Percentiles rank a stretch among this genome's conserved stretches.
Evolutionary conservation across 2,113 vertebrate genomes (phyloP).

Genomic region (Anser cygnoides): DNA sequence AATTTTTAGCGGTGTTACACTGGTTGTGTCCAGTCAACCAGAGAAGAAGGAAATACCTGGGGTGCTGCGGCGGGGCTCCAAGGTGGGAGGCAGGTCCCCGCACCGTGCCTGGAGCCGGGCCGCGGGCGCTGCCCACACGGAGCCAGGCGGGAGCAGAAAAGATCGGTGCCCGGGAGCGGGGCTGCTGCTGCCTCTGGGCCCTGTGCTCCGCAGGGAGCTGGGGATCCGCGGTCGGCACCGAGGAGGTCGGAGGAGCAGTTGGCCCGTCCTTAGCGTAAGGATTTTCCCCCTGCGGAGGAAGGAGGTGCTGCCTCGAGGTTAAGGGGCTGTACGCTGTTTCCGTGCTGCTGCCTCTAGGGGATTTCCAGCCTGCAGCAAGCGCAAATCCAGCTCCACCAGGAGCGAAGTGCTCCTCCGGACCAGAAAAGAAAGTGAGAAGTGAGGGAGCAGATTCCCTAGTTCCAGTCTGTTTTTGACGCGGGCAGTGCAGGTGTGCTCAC

Average conservation of each 20-base stretch:
- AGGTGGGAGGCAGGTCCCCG: not conserved
- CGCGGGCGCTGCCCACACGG: not conserved
- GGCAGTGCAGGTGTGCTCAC: not conserved
- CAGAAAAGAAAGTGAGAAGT: not conserved
- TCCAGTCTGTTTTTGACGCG: not conserved
- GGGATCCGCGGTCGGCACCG: no score
- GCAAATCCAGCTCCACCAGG: not conserved
- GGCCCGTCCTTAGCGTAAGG: not conserved
- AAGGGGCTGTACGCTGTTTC: not conserved
- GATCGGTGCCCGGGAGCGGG: not conserved
- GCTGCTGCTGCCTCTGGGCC: not conserved
- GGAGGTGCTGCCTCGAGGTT: not conserved
- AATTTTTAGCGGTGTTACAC: conserved; percentile 22
- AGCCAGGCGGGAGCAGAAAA: not conserved
- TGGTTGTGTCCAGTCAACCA: not conserved
- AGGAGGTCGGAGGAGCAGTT: not conserved
- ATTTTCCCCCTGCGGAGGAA: not conserved
- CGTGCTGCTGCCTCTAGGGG: not conserved
- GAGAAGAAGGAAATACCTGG: not conserved
- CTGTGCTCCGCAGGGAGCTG: no score
- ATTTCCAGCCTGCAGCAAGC: not conserved
- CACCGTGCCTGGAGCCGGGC: not conserved
- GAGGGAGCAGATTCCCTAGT: not conserved
- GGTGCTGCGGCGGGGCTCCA: not conserved
- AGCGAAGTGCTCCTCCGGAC: not conserved